phyloP scores from a whole-genome alignment of 2,113 vertebrate genomes.

The Copsychus sechellarum region DNA sequence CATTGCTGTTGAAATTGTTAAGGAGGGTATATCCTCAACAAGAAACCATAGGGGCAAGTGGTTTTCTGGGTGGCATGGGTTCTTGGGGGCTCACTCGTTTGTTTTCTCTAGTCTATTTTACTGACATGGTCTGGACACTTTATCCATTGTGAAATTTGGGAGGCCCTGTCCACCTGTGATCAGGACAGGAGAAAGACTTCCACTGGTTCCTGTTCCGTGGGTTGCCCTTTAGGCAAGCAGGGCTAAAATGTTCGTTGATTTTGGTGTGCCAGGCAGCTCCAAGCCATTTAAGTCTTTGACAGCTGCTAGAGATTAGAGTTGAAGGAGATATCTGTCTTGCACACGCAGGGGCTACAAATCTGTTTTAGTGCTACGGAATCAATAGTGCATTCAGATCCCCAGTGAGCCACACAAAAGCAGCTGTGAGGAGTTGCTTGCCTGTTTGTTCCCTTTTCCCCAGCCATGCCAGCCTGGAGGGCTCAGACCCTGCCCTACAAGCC shows the following conservation, averaged over 20 bases:
- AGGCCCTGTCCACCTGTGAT: background rate
- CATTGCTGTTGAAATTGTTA: background rate
- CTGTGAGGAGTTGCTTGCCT: slow-evolving; percentile 35
- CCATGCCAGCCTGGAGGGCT: background rate
- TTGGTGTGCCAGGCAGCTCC: background rate
- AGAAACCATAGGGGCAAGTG: background rate
- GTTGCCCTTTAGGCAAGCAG: background rate
- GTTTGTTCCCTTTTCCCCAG: background rate
- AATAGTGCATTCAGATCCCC: slow-evolving; percentile 40
- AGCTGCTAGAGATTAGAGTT: slow-evolving; percentile 36
- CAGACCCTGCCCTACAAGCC: background rate
- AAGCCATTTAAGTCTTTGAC: slow-evolving; percentile 1
- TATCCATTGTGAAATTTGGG: background rate
- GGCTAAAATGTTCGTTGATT: background rate
- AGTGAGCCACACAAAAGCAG: slow-evolving; percentile 39
- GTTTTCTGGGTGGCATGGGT: background rate
- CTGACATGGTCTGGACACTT: background rate
- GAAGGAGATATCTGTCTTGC: slow-evolving; percentile 31
- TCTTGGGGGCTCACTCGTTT: background rate
- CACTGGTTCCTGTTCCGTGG: background rate
- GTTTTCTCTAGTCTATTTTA: background rate
- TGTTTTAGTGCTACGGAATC: slow-evolving; percentile 33
- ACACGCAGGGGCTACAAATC: background rate
- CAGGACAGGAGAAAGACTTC: background rate
- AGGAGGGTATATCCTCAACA: background rate